phyloP scores from a whole-genome alignment of 2,888 invertebrate species.

The Carpatolechia fugitivella region DNA sequence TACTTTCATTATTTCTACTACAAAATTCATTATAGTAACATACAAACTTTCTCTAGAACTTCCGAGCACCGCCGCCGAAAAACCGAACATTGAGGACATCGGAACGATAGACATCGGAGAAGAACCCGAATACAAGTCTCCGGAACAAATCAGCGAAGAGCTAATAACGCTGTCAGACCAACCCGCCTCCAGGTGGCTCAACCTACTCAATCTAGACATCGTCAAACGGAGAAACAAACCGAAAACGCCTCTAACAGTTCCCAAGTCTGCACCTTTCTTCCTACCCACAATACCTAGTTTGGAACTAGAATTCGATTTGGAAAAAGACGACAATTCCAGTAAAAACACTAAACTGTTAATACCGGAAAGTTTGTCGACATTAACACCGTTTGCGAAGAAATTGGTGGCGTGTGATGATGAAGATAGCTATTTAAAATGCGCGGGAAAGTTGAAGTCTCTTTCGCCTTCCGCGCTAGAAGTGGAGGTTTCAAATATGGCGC shows the following conservation, averaged over 20 bases:
- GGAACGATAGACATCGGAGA: conserved; percentile 63
- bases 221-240: conserved; percentile 95
- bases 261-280: conserved; percentile 97
- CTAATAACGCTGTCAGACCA: conserved; percentile 92
- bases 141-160: conserved; percentile 86
- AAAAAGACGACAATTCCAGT: conserved; percentile 57
- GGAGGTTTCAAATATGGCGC: conserved; percentile 89
- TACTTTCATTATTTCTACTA: background rate
- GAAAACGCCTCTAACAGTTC: conserved; percentile 87
- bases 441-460: conserved; percentile 82
- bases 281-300: conserved; percentile 93
- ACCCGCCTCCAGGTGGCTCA: conserved; percentile 94
- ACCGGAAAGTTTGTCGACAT: conserved; percentile 80
- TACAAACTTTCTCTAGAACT: too few species aligned
- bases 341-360: conserved; percentile 74
- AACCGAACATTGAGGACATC: conserved; percentile 66
- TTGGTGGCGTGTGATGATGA: conserved; percentile 72
- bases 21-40: too few species aligned
- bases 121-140: conserved; percentile 83
- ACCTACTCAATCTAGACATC: conserved; percentile 90
- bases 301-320: conserved; percentile 88
- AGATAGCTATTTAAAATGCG: conserved; percentile 75
- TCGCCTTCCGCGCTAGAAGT: conserved; percentile 92
- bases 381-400: conserved; percentile 84
- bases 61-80: conserved; percentile 68